These are phyloP conservation scores for Drosophila ogumai DNA, from an alignment of 1,140 invertebrate genomes.

Conservation along the genomic window DNA sequence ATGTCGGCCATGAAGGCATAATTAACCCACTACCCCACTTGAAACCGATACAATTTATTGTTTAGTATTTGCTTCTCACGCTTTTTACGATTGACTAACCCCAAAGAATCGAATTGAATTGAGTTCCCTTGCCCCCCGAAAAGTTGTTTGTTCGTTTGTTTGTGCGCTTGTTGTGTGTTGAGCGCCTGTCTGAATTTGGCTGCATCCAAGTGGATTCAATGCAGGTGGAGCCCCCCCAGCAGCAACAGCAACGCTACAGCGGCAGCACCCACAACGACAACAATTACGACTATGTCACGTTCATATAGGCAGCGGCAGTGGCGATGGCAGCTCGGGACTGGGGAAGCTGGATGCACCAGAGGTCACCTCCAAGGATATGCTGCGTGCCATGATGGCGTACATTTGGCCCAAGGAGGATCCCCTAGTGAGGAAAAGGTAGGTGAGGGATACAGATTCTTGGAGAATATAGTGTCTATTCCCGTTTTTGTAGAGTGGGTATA, in stretches of 20 bases:
- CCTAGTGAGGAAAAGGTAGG: constrained; percentile 70
- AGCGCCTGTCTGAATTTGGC: constrained; percentile 81
- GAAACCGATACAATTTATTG: constrained; percentile 2
- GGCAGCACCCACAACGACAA: constrained; percentile 66
- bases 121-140: constrained; percentile 20
- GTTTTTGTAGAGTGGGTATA: constrained; percentile 89
- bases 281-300: constrained; percentile 90
- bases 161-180: constrained; percentile 82
- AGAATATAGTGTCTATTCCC: too few relatives aligned
- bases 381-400: constrained; percentile 94
- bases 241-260: constrained; percentile 53
- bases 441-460: accelerated
- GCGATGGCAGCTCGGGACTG: constrained; percentile 87
- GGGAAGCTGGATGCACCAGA: constrained; percentile 87
- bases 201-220: constrained; percentile 82
- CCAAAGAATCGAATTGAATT: constrained; percentile 15
- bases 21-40: constrained; percentile 22
- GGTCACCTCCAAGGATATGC: constrained; percentile 92
- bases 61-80: constrained; percentile 21
- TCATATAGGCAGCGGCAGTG: constrained; percentile 93
- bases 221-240: constrained; percentile 61
- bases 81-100: constrained; percentile 40
- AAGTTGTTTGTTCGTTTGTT: constrained; percentile 66
- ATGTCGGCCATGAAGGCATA: constrained; percentile 10
- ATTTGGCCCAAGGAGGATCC: constrained; percentile 95